Conservation (phyloP, 2,888 invertebrate species). For the Drosophila seclusa region DNA sequence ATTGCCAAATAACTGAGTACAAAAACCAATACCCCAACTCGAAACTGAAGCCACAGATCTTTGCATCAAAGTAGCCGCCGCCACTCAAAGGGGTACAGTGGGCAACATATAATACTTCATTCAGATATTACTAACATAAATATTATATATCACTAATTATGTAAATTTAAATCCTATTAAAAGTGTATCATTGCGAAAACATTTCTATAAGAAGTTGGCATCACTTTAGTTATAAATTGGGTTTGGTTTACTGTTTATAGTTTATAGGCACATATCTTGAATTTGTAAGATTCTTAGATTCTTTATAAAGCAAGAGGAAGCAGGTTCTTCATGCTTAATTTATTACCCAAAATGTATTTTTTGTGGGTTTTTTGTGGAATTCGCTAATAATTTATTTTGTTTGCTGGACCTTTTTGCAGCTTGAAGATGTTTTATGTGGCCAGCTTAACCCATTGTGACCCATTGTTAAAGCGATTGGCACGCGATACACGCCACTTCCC, state of each 20-base stretch:
- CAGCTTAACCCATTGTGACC: conserved; percentile 68
- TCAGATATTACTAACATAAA: neutral
- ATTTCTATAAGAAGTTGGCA: neutral
- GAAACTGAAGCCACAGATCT: conserved; percentile 54
- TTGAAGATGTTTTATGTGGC: conserved; percentile 34
- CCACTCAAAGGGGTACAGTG: conserved; percentile 49
- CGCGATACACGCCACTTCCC: conserved; percentile 46
- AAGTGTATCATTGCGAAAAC: neutral
- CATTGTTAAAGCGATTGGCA: conserved; percentile 57
- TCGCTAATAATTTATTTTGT: conserved; percentile 19
- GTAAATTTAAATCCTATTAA: neutral
- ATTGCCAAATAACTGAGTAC: conserved; percentile 70
- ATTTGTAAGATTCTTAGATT: neutral
- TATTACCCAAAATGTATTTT: neutral
- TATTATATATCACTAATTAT: neutral
- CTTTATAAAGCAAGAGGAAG: neutral
- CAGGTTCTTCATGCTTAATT: neutral
- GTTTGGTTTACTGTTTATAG: neutral
- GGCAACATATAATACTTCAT: conserved; percentile 1
- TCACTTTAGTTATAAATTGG: neutral
- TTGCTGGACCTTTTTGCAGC: conserved; percentile 1
- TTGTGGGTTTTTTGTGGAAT: conserved; percentile 19
- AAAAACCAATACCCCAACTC: conserved; percentile 43
- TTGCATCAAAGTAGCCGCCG: conserved; percentile 60
- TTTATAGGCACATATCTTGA: neutral